Evolutionary conservation across 1,140 invertebrate genomes (phyloP), one percentile per base, ranked within the genome.

Genomic region (Phymorhynchus buccinoides): DNA sequence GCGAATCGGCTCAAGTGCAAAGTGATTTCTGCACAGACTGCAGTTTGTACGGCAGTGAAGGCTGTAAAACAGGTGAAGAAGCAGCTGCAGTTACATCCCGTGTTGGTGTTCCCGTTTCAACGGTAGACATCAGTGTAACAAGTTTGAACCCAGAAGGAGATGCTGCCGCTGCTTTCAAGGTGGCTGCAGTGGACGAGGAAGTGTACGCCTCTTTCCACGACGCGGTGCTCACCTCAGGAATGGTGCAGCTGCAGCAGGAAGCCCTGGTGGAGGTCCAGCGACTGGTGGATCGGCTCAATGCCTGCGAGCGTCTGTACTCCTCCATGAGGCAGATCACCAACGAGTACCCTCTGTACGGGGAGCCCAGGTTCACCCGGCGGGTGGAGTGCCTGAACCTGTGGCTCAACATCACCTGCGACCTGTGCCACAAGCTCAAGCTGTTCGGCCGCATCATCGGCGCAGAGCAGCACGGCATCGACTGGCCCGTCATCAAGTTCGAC

Each of bases 341-440:
- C 14, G 95, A 96, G 83, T 96, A 96, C 94, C 96, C 96, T 1
- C 92, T 96, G 7, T 97, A 96, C 89, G 95, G 94, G 85, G 95
- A 95, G 86, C 89, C 94, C 37, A 94, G 95, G 83, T 97, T 97
- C 91, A 95, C 94, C 18, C 94, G 94, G 1, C 94, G 95, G 88
- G 94, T 96, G 9, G 96, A 95, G 91, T 96, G 96, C 7, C 96
- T 98, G 94, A 97, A 96, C 91, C 93, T 97, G 4, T 98, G 97
- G 97, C 97, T 96, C 90, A 98, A 98, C 92, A 96, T 97, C 92
- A 97, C 96, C 0, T 95, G 95, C 90, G 96, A 97, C 90, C 95
- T 97, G 92, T 95, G 96, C 86, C 94, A 97, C 37, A 97, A 97
- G 91, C 93, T 98, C 71, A 94, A 96, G 87, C 96, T 97, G 85